Base-by-base conservation (phyloP, 1,140 invertebrate genomes). In the Apocrypta bakeri region DNA sequence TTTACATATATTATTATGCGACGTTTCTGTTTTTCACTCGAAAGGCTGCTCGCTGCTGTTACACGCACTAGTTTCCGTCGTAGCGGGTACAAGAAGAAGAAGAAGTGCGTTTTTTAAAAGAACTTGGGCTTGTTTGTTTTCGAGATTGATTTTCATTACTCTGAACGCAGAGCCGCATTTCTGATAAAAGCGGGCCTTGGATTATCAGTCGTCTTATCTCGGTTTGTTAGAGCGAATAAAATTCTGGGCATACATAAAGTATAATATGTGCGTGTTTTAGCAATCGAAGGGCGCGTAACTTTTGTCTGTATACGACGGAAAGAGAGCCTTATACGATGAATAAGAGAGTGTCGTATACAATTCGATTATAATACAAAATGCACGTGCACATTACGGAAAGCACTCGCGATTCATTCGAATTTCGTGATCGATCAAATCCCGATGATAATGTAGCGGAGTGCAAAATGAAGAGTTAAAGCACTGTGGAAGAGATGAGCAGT, bases 151-250 rank as follows among this genome's bases (percentile, higher is more conserved):
- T 81, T 68, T 48, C 31, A 81, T 75, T 74, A 37, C 61, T 66
- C 64, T 74, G 78, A 79, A 40, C 4, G 56, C 48, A 56, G 48
- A 33, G 3, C 9, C 73, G 64, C 11, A 31, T 12, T 71, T 40
- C 56, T 4, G 81, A 77, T 33, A 56, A 77, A 72, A 72, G 14
- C 27, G 24, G 76, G 24, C 79, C 79, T 81, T 75, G 72, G 71
- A 66, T 40, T 74, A 71, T 76, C 71, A 73, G 68, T 24, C 71
- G 71, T 8, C 68, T 73, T 73, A 73, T 73, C 71, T 31, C 29
- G 1, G 29, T 31, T 3, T 74, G 40, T 25, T 1, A 27, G 66
- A 11, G 74, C 73, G 81, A 77, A 77, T 77, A 71, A 69, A 72
- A n/a, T 37, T 31, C 6, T 66, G 42, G n/a, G n/a, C n/a, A n/a